Base-by-base conservation (phyloP, 2,113 vertebrate species). In the Alectura lathami region DNA sequence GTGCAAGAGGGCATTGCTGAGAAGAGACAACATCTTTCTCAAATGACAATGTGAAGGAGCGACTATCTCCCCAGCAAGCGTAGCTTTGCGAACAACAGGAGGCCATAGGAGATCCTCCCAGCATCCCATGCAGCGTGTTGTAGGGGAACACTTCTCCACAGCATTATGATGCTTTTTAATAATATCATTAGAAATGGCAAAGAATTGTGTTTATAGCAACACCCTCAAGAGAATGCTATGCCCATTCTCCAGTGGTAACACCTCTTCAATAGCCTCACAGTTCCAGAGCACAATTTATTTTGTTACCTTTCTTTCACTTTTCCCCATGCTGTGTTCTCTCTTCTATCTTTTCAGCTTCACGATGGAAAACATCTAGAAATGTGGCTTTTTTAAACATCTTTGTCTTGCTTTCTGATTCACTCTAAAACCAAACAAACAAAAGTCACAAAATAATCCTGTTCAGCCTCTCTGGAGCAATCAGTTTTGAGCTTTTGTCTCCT, bases 401-500 rank as follows among this genome's bases (percentile, higher is more conserved):
- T 73, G 83, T 91, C 78, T 84, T 88, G 77, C 56, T 60, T 91
- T 92, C 38, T 32, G 42, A 80, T 94, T 85, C 66, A 48, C 83
- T 81, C 32, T 10, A 4, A 26, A 13, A 62, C n/a, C n/a, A 34
- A 47, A 68, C n/a, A 40, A 57, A 67, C 92, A 86, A 23, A 91
- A 91, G 47, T 54, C 75, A 91, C 82, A 94, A 83, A 95, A 88
- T 94, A 77, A 83, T 87, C 84, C 79, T 38, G 82, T 94, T 94
- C 68, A 83, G 63, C 36, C 56, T 91, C 73, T 88, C 79, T 34
- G 63, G 72, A 87, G 75, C 48, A 40, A 62, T 85, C 48, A 13
- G 79, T 57, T 87, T 83, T 32, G 84, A 87, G 91, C 81, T 92
- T 96, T 94, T 94, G 93, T 94, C 78, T 94, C 82, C 77, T 87